Base-by-base conservation (phyloP, 2,888 invertebrate genomes). In the Synergus umbraculus region DNA sequence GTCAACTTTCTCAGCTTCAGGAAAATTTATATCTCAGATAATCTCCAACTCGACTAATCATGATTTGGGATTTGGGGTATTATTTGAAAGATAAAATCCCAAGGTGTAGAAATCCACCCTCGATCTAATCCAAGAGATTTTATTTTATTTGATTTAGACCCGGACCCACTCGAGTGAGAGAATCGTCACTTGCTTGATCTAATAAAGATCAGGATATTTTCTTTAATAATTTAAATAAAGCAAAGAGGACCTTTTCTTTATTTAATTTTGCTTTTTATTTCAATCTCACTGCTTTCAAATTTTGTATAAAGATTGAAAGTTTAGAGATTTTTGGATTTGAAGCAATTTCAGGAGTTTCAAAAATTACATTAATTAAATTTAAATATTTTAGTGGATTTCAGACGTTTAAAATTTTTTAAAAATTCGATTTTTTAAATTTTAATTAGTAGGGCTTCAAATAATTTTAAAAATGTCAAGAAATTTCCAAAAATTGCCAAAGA, bases 131-230 rank as follows among this genome's bases (percentile, higher is more conserved):
- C 54, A 12, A 10, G 73, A 54, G 49, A n/a, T 29, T 49, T 22
- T 9, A 15, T 49, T 73, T 54, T 73, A 73, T 73, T 73, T 73
- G 73, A 73, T 73, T 73, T 73, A 37, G 22, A n/a, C 29, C 54
- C 73, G 41, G 49, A 73, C 54, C 13, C 29, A 49, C 49, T 73
- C n/a, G 0, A 15, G 4, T 49, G 10, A 37, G 37, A 54, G 37
- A 49, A 73, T 54, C 29, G 73, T 54, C 37, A 54, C 22, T 60
- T 2, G n/a, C n/a, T 73, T 49, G 49, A 54, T 49, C 73, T 37
- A 54, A 49, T 73, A 54, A n/a, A 54, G 29, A 9, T 29, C 41
- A 5, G 37, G 37, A 54, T 54, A 54, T 54, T 15, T 37, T 3
- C 37, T 60, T 4, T 49, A 5, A n/a, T 22, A 10, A 60, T 18